Base-by-base conservation (phyloP, 2,113 vertebrate genomes). In the Vombatus ursinus region DNA sequence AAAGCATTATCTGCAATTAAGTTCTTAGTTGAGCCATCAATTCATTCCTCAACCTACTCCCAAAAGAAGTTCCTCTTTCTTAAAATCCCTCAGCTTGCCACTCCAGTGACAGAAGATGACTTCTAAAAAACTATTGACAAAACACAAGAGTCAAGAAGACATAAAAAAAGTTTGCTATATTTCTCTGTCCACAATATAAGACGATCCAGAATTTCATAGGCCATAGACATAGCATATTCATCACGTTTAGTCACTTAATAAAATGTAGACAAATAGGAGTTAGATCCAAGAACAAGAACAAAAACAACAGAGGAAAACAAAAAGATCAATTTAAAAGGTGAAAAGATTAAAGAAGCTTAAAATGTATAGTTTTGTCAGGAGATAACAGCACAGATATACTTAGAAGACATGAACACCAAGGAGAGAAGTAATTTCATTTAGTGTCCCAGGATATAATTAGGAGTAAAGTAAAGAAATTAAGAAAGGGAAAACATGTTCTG, bases 381-480 rank as follows among this genome's bases (percentile, higher is more conserved):
- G 31, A 94, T 12, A 94, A 26, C 50, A 94, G 50, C 14, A 95
- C 0, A n/a, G 2, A 68, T 23, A 92, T 7, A 3, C 93, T 51
- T 84, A n/a, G 92, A 93, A 92, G 51, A 92, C 94, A 92, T 47
- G 23, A 90, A 92, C 92, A 90, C 47, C 24, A 92, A 95, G 8
- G 25, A 96, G 24, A n/a, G 31, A 53, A 93, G 48, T 54, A 91
- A 96, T 37, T 91, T 96, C 0, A 92, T 31, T 31, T 91, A 1
- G 3, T 51, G 0, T 28, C 54, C 22, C 52, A 84, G 89, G 37
- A 94, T 8, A 96, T 92, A 94, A 90, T 89, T n/a, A 90, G 61
- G 11, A 51, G 10, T 57, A 94, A 95, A 89, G 77, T 49, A 94
- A 97, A 10, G 4, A 77, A 91, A 94, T 90, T 90, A 89, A 84